Evolutionary conservation across 2,888 invertebrate genomes (phyloP).

Genomic region (Apodemia mormo): DNA sequence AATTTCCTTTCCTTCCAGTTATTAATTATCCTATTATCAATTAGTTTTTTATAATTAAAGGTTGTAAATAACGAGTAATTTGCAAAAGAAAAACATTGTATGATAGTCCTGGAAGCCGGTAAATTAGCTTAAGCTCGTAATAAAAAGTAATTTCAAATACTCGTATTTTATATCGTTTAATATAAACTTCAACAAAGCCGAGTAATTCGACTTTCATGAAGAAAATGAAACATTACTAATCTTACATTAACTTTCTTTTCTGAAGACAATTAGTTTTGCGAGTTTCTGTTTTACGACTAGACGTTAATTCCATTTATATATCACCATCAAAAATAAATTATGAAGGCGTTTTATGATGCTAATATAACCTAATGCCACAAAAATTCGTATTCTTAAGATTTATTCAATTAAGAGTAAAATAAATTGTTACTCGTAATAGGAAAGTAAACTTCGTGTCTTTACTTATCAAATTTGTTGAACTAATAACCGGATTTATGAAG

Average conservation of each 20-base stretch:
- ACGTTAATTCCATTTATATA: conserved; percentile 22
- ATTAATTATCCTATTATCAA: too few relatives aligned
- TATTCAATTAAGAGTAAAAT: background rate
- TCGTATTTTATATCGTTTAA: conserved; percentile 5
- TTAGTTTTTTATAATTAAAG: too few relatives aligned
- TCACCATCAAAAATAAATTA: conserved; percentile 28
- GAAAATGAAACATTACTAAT: background rate
- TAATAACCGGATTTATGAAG: too few relatives aligned
- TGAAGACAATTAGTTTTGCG: background rate
- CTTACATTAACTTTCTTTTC: background rate
- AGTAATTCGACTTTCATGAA: background rate
- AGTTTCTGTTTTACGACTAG: conserved; percentile 30
- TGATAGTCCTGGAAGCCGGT: background rate
- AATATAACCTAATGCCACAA: background rate
- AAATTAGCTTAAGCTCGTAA: background rate
- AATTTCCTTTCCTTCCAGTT: too few relatives aligned
- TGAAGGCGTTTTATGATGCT: conserved; percentile 22
- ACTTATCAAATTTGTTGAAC: too few relatives aligned
- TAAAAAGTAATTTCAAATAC: background rate
- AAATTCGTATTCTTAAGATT: background rate
- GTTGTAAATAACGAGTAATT: too few relatives aligned
- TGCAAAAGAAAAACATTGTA: background rate
- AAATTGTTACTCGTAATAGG: too few relatives aligned
- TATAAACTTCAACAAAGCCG: background rate
- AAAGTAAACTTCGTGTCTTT: too few relatives aligned